Conservation (phyloP, 2,113 vertebrate genomes). For the Cololabis saira region DNA sequence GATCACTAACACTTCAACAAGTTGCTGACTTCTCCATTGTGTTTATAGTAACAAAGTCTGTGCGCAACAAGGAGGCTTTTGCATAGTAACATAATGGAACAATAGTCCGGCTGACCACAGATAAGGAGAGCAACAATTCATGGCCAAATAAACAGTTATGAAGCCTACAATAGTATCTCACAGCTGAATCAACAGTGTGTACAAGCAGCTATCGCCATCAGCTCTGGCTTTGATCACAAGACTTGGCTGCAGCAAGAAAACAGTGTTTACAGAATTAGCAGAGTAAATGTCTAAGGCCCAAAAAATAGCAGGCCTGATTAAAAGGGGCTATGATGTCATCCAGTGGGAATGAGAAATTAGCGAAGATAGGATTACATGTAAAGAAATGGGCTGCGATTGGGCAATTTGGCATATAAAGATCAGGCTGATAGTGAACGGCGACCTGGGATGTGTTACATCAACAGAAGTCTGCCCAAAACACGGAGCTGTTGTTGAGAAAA, state of each 20-base stretch:
- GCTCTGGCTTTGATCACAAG: constrained; percentile 66
- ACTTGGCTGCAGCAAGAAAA: constrained; percentile 59
- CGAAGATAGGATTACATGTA: constrained; percentile 37
- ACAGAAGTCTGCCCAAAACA: constrained; percentile 49
- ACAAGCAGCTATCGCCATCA: constrained; percentile 54
- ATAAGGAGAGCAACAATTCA: constrained; percentile 78
- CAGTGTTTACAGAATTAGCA: constrained; percentile 66
- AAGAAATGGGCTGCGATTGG: constrained; percentile 28
- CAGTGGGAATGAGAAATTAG: constrained; percentile 47
- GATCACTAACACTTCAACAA: constrained; percentile 78
- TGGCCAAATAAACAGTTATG: constrained; percentile 79
- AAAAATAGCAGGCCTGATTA: constrained; percentile 63
- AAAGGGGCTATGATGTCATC: constrained; percentile 53
- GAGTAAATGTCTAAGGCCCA: constrained; percentile 51
- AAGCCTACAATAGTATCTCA: constrained; percentile 75
- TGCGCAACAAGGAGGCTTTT: constrained; percentile 45
- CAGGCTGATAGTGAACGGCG: constrained; percentile 73
- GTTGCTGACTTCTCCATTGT: constrained; percentile 72
- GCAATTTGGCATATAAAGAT: constrained; percentile 32
- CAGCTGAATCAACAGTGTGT: constrained; percentile 79
- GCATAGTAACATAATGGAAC: constrained; percentile 70
- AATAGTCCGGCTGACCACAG: constrained; percentile 67
- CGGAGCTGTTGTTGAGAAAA: constrained; percentile 44
- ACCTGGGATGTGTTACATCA: constrained; percentile 69
- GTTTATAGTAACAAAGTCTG: constrained; percentile 59